Percentiles rank a stretch among this genome's conserved stretches.
phyloP scores from a whole-genome alignment of 2,113 vertebrate species.

The Choloepus hoffmanni region DNA sequence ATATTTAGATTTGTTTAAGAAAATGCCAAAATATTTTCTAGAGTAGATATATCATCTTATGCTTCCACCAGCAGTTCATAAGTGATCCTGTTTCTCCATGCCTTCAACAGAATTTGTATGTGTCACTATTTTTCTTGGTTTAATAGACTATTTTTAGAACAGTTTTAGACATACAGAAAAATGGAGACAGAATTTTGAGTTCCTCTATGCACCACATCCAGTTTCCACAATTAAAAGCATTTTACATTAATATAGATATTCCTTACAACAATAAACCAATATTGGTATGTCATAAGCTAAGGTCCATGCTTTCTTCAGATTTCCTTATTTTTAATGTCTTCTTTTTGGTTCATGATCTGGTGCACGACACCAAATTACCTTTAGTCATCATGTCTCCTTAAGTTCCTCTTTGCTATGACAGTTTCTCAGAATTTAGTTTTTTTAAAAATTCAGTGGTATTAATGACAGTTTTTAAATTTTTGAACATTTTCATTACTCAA shows the following conservation, averaged over 20 bases:
- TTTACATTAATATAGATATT: not conserved
- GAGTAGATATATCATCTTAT: not conserved
- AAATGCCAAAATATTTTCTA: not conserved
- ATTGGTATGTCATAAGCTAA: not conserved
- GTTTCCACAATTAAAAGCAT: not conserved
- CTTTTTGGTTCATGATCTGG: too few relatives aligned
- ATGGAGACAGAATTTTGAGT: not conserved
- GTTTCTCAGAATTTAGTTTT: too few relatives aligned
- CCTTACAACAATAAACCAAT: not conserved
- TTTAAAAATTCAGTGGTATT: too few relatives aligned
- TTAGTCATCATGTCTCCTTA: too few relatives aligned
- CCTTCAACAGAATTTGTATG: not conserved
- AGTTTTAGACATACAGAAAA: not conserved
- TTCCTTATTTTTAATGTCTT: not conserved
- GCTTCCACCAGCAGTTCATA: too few relatives aligned
- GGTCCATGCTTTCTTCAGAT: too few relatives aligned
- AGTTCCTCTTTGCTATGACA: too few relatives aligned
- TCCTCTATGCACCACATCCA: not conserved
- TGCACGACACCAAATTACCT: too few relatives aligned
- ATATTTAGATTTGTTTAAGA: not conserved
- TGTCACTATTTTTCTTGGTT: not conserved
- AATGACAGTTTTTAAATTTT: too few relatives aligned
- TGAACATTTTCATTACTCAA: too few relatives aligned
- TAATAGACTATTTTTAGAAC: not conserved
- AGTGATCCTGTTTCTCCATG: not conserved